phyloP scores from a whole-genome alignment of 2,888 invertebrate species.

The Oscheius onirici region DNA sequence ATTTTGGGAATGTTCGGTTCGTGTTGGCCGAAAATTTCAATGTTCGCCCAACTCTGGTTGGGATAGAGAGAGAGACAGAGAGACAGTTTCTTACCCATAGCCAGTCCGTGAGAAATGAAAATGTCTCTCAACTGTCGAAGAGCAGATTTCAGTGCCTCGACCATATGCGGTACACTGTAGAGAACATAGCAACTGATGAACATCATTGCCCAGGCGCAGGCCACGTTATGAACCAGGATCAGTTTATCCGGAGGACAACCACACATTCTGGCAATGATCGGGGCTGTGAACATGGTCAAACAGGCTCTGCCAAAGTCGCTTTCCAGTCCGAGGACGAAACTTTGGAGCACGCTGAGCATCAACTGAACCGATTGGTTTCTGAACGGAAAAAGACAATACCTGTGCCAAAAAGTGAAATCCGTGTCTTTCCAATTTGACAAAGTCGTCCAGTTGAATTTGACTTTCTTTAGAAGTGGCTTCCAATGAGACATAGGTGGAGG shows the following conservation, averaged over 20 bases:
- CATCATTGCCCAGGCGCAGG: constrained; percentile 73
- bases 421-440: constrained; percentile 67
- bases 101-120: constrained; percentile 70
- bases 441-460: constrained; percentile 65
- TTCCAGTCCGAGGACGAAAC: constrained; percentile 73
- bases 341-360: constrained; percentile 60
- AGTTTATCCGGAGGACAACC: constrained; percentile 72
- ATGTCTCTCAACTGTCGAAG: constrained; percentile 64
- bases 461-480: constrained; percentile 62
- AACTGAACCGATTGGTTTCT: constrained; percentile 26
- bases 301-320: constrained; percentile 70
- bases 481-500: constrained; percentile 72
- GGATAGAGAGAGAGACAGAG: too few species aligned
- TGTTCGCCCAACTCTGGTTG: neutral
- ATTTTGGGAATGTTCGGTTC: too few species aligned
- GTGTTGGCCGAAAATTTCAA: too few species aligned
- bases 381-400: constrained; percentile 27
- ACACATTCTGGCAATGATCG: constrained; percentile 74
- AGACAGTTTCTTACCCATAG: constrained; percentile 56
- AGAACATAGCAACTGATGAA: constrained; percentile 73
- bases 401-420: constrained; percentile 64
- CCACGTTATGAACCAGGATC: constrained; percentile 73
- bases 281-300: constrained; percentile 74
- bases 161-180: constrained; percentile 72
- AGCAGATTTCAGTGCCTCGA: constrained; percentile 67